Evolutionary conservation across 1,140 invertebrate genomes (phyloP), one percentile per base, ranked within the genome.

Genomic region (Caenorhabditis inopinata): DNA sequence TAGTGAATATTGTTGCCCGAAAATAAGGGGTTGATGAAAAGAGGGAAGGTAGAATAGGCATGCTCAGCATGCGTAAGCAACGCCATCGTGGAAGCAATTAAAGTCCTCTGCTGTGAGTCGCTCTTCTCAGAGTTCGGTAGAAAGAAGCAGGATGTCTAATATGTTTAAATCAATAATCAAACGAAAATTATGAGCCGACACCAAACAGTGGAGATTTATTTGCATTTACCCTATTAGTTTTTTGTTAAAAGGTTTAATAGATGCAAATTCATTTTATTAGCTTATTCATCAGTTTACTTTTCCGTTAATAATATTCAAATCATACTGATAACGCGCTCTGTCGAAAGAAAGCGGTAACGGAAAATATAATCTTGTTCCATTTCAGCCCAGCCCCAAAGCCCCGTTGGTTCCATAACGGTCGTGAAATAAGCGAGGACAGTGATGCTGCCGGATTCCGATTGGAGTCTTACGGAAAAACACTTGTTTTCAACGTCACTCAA

Each of bases 371-470:
- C 45, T 12, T 9, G n/a, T 7, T 14, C n/a, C 6, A 42, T 86
- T 87, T 85, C 62, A 87, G 85, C 48, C 87, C 87, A 23, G 83
- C 88, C 42, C 87, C 86, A 18, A 77, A 76, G 12, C 87, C 87
- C 11, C 83, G 49, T 3, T 88, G 86, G 86, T 86, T 82, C 45
- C 85, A 88, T 73, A 87, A 88, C 74, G 87, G 87, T 6, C 48
- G 68, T 27, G 84, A 84, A 62, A 88, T 88, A 76, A 83, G 62
- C 16, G 78, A 85, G 46, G 88, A 88, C 62, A 46, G 27, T 21
- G 82, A 88, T 58, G 86, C 84, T 23, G 75, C 25, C 9, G 80
- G 74, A 47, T 81, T 81, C 53, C 81, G 51, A 48, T 88, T 88
- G 73, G 87, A 88, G 74, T 53, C 82, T 9, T 87, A 84, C 68